Percentiles rank a stretch among this genome's conserved stretches.
phyloP scores from a whole-genome alignment of 2,888 invertebrate genomes.

The Unio pictorum region DNA sequence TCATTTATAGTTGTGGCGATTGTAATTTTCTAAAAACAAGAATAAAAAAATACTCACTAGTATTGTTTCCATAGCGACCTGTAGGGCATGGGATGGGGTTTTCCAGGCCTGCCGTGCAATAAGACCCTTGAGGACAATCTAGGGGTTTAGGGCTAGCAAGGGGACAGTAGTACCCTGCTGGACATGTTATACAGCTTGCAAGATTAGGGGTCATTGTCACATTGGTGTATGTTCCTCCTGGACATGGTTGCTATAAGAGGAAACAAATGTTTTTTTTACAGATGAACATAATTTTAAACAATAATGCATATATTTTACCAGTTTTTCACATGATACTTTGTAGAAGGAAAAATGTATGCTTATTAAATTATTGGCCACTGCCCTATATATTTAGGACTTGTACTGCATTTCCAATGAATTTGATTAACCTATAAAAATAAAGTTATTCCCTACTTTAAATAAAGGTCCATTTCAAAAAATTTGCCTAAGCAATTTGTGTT shows the following conservation, averaged over 20 bases:
- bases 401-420: too few species aligned
- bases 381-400: too few species aligned
- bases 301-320: too few species aligned
- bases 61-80: constrained; percentile 63
- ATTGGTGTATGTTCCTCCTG: constrained; percentile 65
- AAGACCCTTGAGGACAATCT: constrained; percentile 62
- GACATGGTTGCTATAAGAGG: constrained; percentile 58
- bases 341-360: too few species aligned
- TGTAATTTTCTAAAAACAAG: background rate
- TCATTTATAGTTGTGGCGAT: background rate
- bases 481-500: too few species aligned
- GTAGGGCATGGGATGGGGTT: constrained; percentile 65
- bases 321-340: too few species aligned
- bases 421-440: too few species aligned
- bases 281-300: background rate
- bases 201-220: constrained; percentile 56
- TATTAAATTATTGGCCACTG: too few species aligned
- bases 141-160: constrained; percentile 52
- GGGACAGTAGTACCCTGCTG: constrained; percentile 63
- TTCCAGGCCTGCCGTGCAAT: constrained; percentile 52
- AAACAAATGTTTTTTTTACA: background rate
- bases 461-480: too few species aligned
- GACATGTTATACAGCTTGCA: constrained; percentile 56
- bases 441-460: too few species aligned
- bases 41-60: constrained; percentile 44